These are phyloP conservation scores for Macrophya alboannulata DNA, from an alignment of 2,888 invertebrate genomes.

Conservation along the genomic window DNA sequence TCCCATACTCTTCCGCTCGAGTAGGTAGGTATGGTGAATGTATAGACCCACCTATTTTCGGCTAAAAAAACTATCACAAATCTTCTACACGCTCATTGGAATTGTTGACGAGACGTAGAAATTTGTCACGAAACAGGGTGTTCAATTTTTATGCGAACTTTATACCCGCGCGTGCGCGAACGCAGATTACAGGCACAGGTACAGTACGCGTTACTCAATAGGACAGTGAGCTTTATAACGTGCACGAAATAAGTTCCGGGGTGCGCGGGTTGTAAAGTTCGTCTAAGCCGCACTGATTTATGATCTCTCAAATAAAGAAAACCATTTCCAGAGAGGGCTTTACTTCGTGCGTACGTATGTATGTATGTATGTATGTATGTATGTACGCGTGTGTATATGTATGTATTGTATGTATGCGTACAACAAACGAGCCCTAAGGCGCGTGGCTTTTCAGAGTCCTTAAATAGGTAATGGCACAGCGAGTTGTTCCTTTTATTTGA, in stretches of 20 bases:
- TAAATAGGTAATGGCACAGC: conserved; percentile 48
- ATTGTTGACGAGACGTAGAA: not conserved
- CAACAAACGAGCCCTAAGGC: conserved; percentile 26
- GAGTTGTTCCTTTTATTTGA: conserved; percentile 52
- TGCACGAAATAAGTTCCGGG: not conserved
- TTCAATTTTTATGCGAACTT: not conserved
- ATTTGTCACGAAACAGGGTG: not conserved
- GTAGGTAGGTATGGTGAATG: too few species aligned
- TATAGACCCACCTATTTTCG: not conserved
- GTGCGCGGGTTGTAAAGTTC: conserved; percentile 28
- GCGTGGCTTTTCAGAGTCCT: conserved; percentile 34
- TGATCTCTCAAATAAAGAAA: conserved; percentile 39
- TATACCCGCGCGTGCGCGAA: not conserved
- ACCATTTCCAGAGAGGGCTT: conserved; percentile 3
- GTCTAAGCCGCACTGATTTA: conserved; percentile 40
- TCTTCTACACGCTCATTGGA: not conserved
- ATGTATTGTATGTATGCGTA: not conserved
- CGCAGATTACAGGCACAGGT: not conserved
- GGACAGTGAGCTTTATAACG: conserved; percentile 18
- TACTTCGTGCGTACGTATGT: not conserved
- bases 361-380: too few species aligned
- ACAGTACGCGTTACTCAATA: not conserved
- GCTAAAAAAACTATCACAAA: not conserved
- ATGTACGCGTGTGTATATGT: too few species aligned
- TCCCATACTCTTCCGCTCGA: not conserved